Evolutionary conservation across 2,113 vertebrate genomes (phyloP).

Genomic region (Ophthalmolycus amberensis): DNA sequence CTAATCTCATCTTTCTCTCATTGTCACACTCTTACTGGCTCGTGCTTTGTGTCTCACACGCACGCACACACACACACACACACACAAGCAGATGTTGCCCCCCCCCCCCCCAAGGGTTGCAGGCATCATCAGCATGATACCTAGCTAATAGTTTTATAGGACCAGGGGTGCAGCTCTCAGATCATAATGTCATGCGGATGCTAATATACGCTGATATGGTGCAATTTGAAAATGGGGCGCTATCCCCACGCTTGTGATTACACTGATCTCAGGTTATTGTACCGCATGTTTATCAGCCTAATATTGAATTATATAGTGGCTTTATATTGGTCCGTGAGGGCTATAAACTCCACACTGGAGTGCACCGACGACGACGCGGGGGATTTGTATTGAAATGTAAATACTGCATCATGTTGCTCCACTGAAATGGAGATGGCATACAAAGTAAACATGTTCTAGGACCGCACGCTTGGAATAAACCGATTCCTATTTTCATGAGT

Average conservation of each 20-base stretch:
- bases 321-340: constrained; percentile 46
- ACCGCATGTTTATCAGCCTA: constrained; percentile 56
- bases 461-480: constrained; percentile 13
- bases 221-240: constrained; percentile 34
- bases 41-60: neutral
- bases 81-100: constrained; percentile 55
- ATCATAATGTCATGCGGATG: constrained; percentile 49
- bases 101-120: constrained; percentile 35
- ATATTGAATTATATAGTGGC: constrained; percentile 51
- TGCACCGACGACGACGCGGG: neutral
- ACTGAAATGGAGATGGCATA: constrained; percentile 10
- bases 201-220: constrained; percentile 56
- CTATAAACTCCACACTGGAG: constrained; percentile 35
- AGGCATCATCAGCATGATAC: constrained; percentile 56
- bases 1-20: constrained; percentile 27
- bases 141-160: constrained; percentile 69
- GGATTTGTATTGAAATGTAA: constrained; percentile 70
- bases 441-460: constrained; percentile 18
- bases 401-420: constrained; percentile 45
- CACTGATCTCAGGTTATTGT: constrained; percentile 49
- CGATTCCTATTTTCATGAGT: neutral
- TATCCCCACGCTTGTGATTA: constrained; percentile 45
- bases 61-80: constrained; percentile 13
- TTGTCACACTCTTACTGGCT: constrained; percentile 12
- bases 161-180: constrained; percentile 40